Conservation (phyloP, 2,888 invertebrate genomes). For the Miltochrista miniata region DNA sequence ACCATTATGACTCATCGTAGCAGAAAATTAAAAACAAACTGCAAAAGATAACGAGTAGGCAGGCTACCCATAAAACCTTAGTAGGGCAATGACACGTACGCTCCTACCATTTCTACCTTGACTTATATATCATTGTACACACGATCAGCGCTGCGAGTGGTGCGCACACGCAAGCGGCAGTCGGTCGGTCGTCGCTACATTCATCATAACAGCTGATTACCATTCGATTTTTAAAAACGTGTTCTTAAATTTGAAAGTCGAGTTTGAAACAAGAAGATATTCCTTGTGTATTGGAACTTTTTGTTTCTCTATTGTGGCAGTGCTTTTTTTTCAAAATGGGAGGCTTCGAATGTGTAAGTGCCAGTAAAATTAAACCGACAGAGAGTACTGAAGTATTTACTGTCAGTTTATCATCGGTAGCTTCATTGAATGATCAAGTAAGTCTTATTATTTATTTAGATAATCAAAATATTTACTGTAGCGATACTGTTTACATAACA, state of each 20-base stretch:
- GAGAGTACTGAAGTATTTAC: conserved; percentile 72
- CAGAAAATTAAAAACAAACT: too few species aligned
- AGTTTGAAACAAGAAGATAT: background rate
- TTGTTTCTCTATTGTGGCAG: background rate
- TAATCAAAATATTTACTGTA: too few species aligned
- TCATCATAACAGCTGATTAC: conserved; percentile 1
- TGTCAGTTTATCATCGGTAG: conserved; percentile 56
- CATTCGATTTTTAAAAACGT: conserved; percentile 6
- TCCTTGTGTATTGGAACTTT: background rate
- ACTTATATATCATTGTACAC: conserved; percentile 28
- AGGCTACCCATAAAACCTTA: conserved; percentile 13
- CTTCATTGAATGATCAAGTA: conserved; percentile 57
- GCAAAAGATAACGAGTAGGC: background rate
- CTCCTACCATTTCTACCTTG: conserved; percentile 30
- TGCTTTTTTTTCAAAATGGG: conserved; percentile 46
- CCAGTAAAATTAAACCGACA: conserved; percentile 55
- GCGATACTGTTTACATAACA: too few species aligned
- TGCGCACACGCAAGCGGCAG: conserved; percentile 29
- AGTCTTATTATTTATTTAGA: conserved; percentile 22
- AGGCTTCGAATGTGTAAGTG: conserved; percentile 64
- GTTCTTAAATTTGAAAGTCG: background rate
- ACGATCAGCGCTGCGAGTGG: conserved; percentile 26
- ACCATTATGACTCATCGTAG: too few species aligned
- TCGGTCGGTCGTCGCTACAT: conserved; percentile 36
- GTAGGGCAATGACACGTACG: conserved; percentile 25